Conservation (phyloP, 2,888 invertebrate species). For the Chamaedrilus cognettii region DNA sequence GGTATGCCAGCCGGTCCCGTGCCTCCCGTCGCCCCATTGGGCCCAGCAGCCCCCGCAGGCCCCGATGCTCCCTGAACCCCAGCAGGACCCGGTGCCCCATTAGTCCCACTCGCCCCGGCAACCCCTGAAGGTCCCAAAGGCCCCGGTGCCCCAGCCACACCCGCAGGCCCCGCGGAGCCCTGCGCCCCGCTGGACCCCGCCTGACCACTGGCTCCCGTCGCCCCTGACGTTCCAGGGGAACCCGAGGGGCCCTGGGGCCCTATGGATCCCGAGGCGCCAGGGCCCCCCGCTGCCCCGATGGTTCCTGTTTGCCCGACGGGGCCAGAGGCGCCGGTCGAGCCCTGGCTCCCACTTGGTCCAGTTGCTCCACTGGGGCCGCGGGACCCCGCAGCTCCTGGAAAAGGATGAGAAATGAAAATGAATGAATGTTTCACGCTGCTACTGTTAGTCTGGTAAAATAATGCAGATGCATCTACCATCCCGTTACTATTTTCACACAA, state of each 20-base stretch:
- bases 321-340: not conserved
- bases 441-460: too few species aligned
- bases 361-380: not conserved
- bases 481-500: too few species aligned
- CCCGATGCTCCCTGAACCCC: conserved; percentile 4
- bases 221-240: too few species aligned
- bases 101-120: not conserved
- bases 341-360: not conserved
- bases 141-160: conserved; percentile 6
- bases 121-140: not conserved
- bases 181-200: conserved; percentile 2
- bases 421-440: too few species aligned
- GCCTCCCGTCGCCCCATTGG: not conserved
- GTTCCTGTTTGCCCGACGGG: too few species aligned
- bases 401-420: too few species aligned
- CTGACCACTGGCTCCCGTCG: conserved; percentile 8
- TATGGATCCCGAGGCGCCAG: conserved; percentile 13
- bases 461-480: too few species aligned
- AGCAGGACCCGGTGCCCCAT: not conserved
- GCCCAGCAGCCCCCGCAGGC: conserved; percentile 2
- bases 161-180: conserved; percentile 3
- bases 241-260: conserved; percentile 26
- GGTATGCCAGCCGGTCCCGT: not conserved
- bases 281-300: conserved; percentile 18
- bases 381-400: not conserved